These are phyloP conservation scores for Zaprionus inermis DNA, from an alignment of 1,140 invertebrate genomes.

Conservation along the genomic window DNA sequence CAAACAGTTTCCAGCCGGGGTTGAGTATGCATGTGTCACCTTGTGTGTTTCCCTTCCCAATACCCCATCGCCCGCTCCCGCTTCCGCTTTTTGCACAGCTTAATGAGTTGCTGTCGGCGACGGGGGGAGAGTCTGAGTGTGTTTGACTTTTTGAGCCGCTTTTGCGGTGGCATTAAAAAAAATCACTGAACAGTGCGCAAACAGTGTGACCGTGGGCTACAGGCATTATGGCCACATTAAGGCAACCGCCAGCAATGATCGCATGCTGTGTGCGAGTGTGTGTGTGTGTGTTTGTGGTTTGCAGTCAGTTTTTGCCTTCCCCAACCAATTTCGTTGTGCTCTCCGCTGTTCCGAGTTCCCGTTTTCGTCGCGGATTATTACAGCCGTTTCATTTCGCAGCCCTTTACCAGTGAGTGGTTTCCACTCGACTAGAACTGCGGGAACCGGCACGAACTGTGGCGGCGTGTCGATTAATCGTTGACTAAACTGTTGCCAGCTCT, in stretches of 20 bases:
- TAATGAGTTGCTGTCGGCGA: slow-evolving; percentile 21
- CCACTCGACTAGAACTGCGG: not conserved
- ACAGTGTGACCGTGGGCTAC: slow-evolving; percentile 24
- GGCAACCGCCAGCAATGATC: slow-evolving; percentile 51
- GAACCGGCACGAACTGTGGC: not conserved
- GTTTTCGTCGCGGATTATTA: slow-evolving; percentile 2
- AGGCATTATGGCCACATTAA: slow-evolving; percentile 64
- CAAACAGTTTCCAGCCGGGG: too few species aligned
- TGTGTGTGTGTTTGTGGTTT: slow-evolving; percentile 40
- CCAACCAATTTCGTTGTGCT: not conserved
- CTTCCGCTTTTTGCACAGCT: not conserved
- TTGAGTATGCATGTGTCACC: not conserved
- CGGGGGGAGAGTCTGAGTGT: slow-evolving; percentile 5
- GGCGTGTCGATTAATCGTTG: slow-evolving; percentile 2
- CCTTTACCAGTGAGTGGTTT: not conserved
- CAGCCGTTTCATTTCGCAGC: not conserved
- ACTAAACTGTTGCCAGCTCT: slow-evolving; percentile 6
- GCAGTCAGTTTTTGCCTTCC: slow-evolving; percentile 32
- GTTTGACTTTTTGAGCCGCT: slow-evolving; percentile 65
- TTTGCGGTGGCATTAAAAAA: slow-evolving; percentile 61
- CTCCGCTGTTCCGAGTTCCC: slow-evolving; percentile 3
- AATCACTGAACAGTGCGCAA: slow-evolving; percentile 34
- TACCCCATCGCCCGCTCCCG: not conserved
- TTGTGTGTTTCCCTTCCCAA: too few species aligned
- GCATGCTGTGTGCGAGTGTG: slow-evolving; percentile 8